Conservation (phyloP, 2,888 invertebrate genomes). For the Aphidoletes aphidimyza region DNA sequence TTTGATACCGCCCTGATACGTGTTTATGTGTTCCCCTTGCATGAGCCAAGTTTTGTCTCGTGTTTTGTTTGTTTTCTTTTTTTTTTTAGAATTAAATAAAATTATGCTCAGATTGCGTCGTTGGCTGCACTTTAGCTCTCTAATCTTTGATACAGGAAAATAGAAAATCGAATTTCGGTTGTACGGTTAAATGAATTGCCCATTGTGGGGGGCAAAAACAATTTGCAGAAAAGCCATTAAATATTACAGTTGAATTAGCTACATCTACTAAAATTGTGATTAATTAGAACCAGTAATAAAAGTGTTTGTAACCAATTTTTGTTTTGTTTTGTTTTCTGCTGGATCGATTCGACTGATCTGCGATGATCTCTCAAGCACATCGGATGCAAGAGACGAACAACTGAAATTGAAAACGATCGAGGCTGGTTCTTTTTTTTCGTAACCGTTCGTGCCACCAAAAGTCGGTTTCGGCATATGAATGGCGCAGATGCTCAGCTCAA, state of each 20-base stretch:
- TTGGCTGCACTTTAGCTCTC: background rate
- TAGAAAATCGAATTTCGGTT: background rate
- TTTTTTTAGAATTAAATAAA: background rate
- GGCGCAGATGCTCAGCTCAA: background rate
- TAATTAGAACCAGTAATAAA: too few relatives aligned
- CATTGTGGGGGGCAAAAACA: too few relatives aligned
- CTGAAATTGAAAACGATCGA: background rate
- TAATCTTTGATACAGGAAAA: background rate
- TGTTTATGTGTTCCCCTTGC: background rate
- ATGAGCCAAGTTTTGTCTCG: background rate
- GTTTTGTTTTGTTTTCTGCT: background rate
- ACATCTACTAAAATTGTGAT: background rate
- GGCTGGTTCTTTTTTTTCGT: background rate
- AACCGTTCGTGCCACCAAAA: background rate
- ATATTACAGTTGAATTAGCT: background rate
- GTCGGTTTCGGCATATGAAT: background rate
- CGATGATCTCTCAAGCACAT: background rate
- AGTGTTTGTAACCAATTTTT: background rate
- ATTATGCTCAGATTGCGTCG: too few relatives aligned
- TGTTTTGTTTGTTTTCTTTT: too few relatives aligned
- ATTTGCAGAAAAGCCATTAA: too few relatives aligned
- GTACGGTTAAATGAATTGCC: background rate
- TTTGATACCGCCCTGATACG: background rate
- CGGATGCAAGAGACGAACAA: background rate
- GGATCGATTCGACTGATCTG: background rate